These are phyloP conservation scores for Tragopan temminckii DNA, from an alignment of 2,797 vertebrate species.

Conservation along the genomic window DNA sequence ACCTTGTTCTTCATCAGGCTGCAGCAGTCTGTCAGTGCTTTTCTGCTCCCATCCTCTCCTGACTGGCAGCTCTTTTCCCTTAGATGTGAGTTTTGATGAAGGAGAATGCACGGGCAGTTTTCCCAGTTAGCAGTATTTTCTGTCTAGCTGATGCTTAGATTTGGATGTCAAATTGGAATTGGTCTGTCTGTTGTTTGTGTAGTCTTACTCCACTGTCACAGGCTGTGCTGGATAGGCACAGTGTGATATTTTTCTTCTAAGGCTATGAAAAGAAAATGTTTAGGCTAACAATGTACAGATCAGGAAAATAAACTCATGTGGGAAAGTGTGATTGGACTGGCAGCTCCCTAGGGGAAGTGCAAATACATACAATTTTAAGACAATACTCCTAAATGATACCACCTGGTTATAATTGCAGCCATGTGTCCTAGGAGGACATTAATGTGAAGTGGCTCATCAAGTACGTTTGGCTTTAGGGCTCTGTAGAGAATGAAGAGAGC, in stretches of 20 bases:
- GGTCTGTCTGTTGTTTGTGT: neutral
- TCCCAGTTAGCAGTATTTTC: neutral
- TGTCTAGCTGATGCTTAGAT: neutral
- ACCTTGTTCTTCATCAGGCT: neutral
- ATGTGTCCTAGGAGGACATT: slow-evolving; percentile 13
- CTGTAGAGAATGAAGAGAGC: neutral
- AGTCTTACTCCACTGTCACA: neutral
- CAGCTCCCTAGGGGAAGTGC: neutral
- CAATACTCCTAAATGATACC: neutral
- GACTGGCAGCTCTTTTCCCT: neutral
- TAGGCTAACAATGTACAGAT: neutral
- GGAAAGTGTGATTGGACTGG: slow-evolving; percentile 2
- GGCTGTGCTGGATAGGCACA: neutral
- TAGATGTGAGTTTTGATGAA: neutral
- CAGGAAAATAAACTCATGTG: slow-evolving; percentile 2
- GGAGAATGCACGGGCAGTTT: neutral
- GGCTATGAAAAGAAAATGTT: slow-evolving; percentile 30
- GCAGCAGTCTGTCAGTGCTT: neutral
- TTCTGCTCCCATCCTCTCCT: neutral
- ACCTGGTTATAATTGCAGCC: slow-evolving; percentile 26
- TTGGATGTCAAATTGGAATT: slow-evolving; percentile 1
- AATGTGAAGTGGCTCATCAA: neutral
- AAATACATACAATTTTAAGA: slow-evolving; percentile 15
- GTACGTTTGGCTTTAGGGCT: slow-evolving; percentile 25
- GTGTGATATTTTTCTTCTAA: neutral